Base-by-base conservation (phyloP, 1,140 invertebrate species). In the Drosophila ironensis region DNA sequence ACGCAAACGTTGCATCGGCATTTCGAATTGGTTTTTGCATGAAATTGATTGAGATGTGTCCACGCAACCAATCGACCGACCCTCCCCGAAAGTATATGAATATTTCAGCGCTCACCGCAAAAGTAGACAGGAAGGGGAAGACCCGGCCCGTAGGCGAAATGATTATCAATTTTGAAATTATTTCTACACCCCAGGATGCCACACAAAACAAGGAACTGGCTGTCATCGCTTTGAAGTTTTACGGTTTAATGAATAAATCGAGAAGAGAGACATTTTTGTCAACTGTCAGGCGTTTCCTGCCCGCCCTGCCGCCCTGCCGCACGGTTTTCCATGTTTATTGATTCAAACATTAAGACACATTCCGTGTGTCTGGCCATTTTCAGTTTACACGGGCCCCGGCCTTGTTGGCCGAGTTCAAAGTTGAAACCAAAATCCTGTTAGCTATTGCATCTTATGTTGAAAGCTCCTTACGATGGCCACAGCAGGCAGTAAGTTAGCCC, bases 91-190 rank as follows among this genome's bases (percentile, higher is more conserved):
- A 47, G 46, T 33, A 22, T 22, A 42, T 60, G 33, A 60, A 57
- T 57, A 57, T 60, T 57, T 60, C 25, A 40, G 22, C 11, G 48
- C 17, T 16, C 22, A 37, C 53, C 50, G 25, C 56, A 56, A 30
- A 24, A 59, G n/a, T 12, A 12, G 4, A 22, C 56, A 37, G 24
- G 9, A n/a, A 28, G 48, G 54, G 56, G 11, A 33, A 60, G 22
- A 14, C 25, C 52, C 20, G 22, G n/a, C 25, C 52, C 20, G 28
- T 4, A 42, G 51, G 42, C 22, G 59, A 19, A 45, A 46, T 68
- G 61, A 53, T 68, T 68, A 54, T 54, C 50, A 68, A 68, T 68
- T 68, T 68, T 54, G 12, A 33, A 68, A 68, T 68, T 25, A 68
- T 68, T 68, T 54, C 14, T 40, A 19, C 41, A 16, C 50, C 40